Base-by-base conservation (phyloP, 2,113 vertebrate species). In the Galemys pyrenaicus region DNA sequence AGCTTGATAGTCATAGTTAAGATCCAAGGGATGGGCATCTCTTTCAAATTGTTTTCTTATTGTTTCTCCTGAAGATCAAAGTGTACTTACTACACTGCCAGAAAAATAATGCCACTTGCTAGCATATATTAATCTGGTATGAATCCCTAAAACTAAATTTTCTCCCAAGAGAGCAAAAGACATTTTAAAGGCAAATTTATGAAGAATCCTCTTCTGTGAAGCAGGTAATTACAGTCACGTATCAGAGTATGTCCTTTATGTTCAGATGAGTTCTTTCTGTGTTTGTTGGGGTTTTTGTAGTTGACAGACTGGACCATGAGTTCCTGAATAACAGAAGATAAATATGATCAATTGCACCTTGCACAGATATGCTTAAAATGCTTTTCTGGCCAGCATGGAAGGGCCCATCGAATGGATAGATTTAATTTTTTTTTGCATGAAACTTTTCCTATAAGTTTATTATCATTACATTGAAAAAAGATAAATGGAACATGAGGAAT, bases 1-100 rank as follows among this genome's bases (percentile, higher is more conserved):
- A 92, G 65, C 65, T 46, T 19, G 13, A 80, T 64, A 49, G 67
- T 44, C 79, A 84, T 94, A 75, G n/a, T 20, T 81, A 94, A 58
- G 39, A 87, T 87, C 81, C 94, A 89, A 51, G 5, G 13, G 39
- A 13, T 83, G 46, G 83, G 20, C 35, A 28, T 92, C 44, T 83
- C 65, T 84, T 91, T 95, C 70, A 81, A 30, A 80, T 70, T 89
- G 49, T 92, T 93, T 94, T 91, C 65, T 78, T 93, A 41, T 51
- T 95, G 64, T 94, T 94, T 87, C 71, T 92, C 5, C 28, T 64
- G 37, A 89, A 56, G 49, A 64, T 32, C 13, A 30, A 70, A 19
- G n/a, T 15, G n/a, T 30, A 30, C 30, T 85, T 41, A 39, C 22
- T 22, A 12, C 26, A 28, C 9, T 73, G 41, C 32, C 37, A 79